A percentile compares a stretch with the other conserved stretches of the same genome.
phyloP scores from a whole-genome alignment of 2,113 vertebrate species.

The Ailurus styani region DNA sequence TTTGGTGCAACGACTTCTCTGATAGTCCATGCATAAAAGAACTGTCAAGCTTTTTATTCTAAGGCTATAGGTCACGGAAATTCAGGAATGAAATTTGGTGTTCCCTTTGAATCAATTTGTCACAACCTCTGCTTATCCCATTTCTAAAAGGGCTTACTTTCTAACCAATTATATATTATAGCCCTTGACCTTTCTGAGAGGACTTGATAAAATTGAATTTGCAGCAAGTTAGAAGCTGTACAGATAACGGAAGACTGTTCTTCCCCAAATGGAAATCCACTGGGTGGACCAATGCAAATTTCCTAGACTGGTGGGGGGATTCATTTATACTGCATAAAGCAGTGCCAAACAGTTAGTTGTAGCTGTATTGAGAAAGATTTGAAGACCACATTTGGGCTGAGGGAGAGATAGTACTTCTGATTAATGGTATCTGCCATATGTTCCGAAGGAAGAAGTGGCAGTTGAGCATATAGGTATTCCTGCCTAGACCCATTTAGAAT shows the following conservation, averaged over 20 bases:
- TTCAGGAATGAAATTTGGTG: not conserved
- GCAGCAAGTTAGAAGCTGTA: not conserved
- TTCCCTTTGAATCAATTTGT: conserved; percentile 49
- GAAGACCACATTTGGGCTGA: not conserved
- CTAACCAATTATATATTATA: not conserved
- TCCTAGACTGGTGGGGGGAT: not conserved
- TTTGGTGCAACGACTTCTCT: not conserved
- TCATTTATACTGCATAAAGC: not conserved
- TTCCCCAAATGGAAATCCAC: not conserved
- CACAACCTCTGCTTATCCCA: conserved; percentile 17
- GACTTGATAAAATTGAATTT: not conserved
- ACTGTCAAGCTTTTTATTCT: conserved; percentile 18
- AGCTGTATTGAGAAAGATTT: not conserved
- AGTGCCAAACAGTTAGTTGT: not conserved
- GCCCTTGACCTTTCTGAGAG: not conserved
- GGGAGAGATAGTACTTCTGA: not conserved
- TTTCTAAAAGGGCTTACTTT: conserved; percentile 17
- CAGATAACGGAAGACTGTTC: not conserved
- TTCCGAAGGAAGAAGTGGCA: not conserved
- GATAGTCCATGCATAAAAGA: not conserved
- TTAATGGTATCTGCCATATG: not conserved
- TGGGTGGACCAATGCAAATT: not conserved
- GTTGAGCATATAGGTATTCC: not conserved
- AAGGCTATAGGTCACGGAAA: conserved; percentile 8
- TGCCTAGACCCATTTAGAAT: not conserved